phyloP scores from a whole-genome alignment of 2,113 vertebrate species.

The Cochlearius cochlearius region DNA sequence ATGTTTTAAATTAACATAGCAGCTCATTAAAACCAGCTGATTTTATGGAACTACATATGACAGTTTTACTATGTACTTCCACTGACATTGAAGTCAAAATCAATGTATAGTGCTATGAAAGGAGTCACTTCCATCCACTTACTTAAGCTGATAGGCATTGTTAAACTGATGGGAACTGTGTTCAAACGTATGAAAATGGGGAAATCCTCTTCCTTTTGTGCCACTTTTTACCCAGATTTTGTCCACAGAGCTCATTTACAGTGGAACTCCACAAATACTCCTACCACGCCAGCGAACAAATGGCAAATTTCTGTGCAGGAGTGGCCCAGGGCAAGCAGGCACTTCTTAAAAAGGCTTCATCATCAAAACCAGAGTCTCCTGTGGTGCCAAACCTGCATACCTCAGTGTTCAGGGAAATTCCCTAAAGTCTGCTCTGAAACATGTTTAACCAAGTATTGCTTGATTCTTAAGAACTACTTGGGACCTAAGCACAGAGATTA shows the following conservation, averaged over 20 bases:
- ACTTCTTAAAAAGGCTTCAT: background rate
- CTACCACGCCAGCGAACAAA: background rate
- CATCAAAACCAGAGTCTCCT: background rate
- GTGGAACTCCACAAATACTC: background rate
- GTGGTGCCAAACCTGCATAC: background rate
- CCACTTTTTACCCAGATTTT: background rate
- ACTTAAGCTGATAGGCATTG: background rate
- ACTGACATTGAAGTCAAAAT: background rate
- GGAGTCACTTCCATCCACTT: background rate
- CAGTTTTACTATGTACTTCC: background rate
- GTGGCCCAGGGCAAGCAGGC: background rate
- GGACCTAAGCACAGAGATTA: background rate
- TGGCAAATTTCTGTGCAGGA: background rate
- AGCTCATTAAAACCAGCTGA: slow-evolving; percentile 42
- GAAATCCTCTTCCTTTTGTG: background rate
- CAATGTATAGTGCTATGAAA: background rate
- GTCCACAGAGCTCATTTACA: background rate
- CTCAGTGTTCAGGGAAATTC: background rate
- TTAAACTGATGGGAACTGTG: background rate
- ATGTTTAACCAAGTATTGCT: background rate
- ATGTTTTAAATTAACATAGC: slow-evolving; percentile 36
- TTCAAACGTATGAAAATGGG: background rate
- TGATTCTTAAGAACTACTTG: background rate
- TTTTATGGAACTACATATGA: slow-evolving; percentile 11
- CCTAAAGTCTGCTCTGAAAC: background rate